These are phyloP conservation scores for Pygmarrhopalites habei DNA, from an alignment of 1,140 invertebrate species.

Conservation along the genomic window DNA sequence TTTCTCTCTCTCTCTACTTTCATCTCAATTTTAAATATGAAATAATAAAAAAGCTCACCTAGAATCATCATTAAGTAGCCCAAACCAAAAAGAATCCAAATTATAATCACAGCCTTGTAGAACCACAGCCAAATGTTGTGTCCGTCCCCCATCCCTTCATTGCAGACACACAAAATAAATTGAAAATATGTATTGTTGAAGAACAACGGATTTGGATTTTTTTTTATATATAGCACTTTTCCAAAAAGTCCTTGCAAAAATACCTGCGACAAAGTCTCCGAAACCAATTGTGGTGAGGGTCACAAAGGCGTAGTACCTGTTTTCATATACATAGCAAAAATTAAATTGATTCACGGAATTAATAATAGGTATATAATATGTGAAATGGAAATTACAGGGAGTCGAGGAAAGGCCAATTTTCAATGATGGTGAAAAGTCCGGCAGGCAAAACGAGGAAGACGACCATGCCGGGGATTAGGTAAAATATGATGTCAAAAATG, in stretches of 20 bases:
- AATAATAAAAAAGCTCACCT: too few relatives aligned
- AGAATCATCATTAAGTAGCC: conserved; percentile 87
- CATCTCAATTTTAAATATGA: too few relatives aligned
- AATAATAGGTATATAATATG: conserved; percentile 44
- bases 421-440: conserved; percentile 76
- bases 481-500: conserved; percentile 66
- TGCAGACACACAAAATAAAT: neutral
- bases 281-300: conserved; percentile 91
- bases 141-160: conserved; percentile 32
- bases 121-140: conserved; percentile 49
- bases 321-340: too few relatives aligned
- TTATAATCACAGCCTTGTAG: conserved; percentile 64
- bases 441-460: conserved; percentile 90
- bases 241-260: too few relatives aligned
- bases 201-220: too few relatives aligned
- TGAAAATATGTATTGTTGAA: neutral
- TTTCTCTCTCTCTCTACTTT: too few relatives aligned
- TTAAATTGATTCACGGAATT: neutral
- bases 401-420: conserved; percentile 82
- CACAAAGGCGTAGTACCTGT: conserved; percentile 58
- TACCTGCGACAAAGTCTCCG: conserved; percentile 82
- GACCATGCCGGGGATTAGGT: conserved; percentile 73
- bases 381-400: conserved; percentile 88
- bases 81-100: conserved; percentile 82
- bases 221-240: too few relatives aligned